Evolutionary conservation across 2,113 vertebrate genomes (phyloP).

Genomic region (Rhombomys opimus): DNA sequence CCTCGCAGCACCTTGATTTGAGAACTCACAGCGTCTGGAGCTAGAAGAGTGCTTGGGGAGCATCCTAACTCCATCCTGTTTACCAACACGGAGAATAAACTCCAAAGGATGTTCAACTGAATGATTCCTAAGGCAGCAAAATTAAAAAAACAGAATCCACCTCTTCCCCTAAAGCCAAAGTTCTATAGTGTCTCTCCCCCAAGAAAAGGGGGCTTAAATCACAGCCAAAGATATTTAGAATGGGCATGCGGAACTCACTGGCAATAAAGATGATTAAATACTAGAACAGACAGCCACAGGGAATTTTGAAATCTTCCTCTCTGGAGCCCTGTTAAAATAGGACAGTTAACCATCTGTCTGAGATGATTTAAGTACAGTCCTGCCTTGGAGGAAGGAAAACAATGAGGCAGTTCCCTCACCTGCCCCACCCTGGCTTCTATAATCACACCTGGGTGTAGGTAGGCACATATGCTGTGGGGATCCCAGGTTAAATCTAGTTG

Average conservation of each 20-base stretch:
- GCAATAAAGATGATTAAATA: slow-evolving; percentile 79
- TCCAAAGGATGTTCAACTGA: not conserved
- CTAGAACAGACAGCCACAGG: slow-evolving; percentile 72
- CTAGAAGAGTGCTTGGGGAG: not conserved
- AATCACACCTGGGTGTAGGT: not conserved
- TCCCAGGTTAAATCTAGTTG: slow-evolving; percentile 14
- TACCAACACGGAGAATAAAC: slow-evolving; percentile 46
- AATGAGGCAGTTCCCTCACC: slow-evolving; percentile 12
- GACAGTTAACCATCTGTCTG: slow-evolving; percentile 79
- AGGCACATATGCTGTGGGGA: not conserved
- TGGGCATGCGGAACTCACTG: not conserved
- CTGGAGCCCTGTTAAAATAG: slow-evolving; percentile 79
- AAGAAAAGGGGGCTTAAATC: slow-evolving; percentile 58
- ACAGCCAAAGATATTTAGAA: slow-evolving; percentile 60
- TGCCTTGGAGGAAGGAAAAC: slow-evolving; percentile 64
- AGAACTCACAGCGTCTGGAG: slow-evolving; percentile 8
- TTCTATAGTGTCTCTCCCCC: not conserved
- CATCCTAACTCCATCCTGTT: not conserved
- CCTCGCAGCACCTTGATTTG: slow-evolving; percentile 5
- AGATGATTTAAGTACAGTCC: slow-evolving; percentile 72
- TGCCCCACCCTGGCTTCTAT: not conserved
- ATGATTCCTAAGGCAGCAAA: slow-evolving; percentile 8
- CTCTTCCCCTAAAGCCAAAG: not conserved
- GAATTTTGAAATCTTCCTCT: slow-evolving; percentile 74
- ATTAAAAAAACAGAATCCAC: slow-evolving; percentile 31